A percentile compares a stretch with the other conserved stretches of the same genome.
Conservation (phyloP, 2,797 vertebrate species). For the Dicrostonyx torquatus region DNA sequence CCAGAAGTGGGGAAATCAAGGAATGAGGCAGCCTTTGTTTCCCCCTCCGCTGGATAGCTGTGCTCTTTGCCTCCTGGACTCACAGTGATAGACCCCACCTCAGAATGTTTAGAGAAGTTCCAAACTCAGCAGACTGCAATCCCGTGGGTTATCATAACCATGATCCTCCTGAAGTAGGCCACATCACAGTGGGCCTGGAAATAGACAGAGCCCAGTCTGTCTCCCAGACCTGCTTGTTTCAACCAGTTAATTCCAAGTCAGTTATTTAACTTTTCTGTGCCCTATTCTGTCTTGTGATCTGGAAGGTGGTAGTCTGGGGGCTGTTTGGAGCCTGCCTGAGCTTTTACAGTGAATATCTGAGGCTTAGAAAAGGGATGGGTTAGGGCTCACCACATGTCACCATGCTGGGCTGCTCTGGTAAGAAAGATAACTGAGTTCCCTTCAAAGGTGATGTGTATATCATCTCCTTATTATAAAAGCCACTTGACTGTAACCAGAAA, state of each 20-base stretch:
- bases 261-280: conserved; percentile 23
- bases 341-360: neutral
- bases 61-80: neutral
- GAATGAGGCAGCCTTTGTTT: neutral
- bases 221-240: neutral
- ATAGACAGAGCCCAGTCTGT: neutral
- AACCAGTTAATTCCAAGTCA: neutral
- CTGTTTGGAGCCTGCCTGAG: neutral
- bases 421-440: neutral
- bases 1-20: neutral
- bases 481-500: conserved; percentile 9
- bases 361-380: neutral
- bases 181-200: neutral
- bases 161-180: neutral
- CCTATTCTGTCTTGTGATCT: conserved; percentile 8
- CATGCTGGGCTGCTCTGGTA: neutral
- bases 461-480: conserved; percentile 56
- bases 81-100: neutral
- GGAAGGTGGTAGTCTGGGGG: fast-evolving
- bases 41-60: neutral
- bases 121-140: neutral
- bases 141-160: neutral
- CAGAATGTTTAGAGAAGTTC: neutral
- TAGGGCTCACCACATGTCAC: neutral
- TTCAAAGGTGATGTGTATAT: neutral